Evolutionary conservation across 2,888 invertebrate species (phyloP).

Genomic region (Pyrochroa serraticornis): DNA sequence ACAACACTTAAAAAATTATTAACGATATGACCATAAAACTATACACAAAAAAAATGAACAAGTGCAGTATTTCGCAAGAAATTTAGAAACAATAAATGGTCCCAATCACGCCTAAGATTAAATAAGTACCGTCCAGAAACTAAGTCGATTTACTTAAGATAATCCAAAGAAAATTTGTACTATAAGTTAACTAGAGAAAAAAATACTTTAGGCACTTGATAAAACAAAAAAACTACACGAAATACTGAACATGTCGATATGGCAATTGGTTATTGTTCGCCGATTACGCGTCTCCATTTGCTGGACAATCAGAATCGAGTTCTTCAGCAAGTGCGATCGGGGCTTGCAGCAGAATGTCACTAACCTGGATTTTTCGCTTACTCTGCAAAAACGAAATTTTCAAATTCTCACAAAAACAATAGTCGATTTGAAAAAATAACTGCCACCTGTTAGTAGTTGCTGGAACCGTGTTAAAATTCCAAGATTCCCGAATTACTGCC

Average conservation of each 20-base stretch:
- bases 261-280: constrained; percentile 35
- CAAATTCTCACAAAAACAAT: constrained; percentile 1
- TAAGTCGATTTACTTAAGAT: constrained; percentile 4
- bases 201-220: constrained; percentile 12
- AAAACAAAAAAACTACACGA: constrained; percentile 29
- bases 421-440: neutral
- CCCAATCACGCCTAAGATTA: constrained; percentile 25
- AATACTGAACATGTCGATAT: constrained; percentile 48
- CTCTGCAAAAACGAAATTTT: constrained; percentile 46
- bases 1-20: constrained; percentile 2
- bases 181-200: constrained; percentile 5
- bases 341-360: constrained; percentile 53
- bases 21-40: constrained; percentile 9
- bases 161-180: constrained; percentile 1
- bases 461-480: no score
- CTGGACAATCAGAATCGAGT: constrained; percentile 33
- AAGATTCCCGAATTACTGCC: no score
- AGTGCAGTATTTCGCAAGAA: constrained; percentile 42
- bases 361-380: constrained; percentile 51
- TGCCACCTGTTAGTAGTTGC: neutral
- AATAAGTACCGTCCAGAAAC: constrained; percentile 6
- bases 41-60: constrained; percentile 29
- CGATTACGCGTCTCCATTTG: constrained; percentile 24
- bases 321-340: constrained; percentile 57
- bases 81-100: constrained; percentile 38